phyloP scores from a whole-genome alignment of 2,888 invertebrate species.

The Allolobophora icterica region DNA sequence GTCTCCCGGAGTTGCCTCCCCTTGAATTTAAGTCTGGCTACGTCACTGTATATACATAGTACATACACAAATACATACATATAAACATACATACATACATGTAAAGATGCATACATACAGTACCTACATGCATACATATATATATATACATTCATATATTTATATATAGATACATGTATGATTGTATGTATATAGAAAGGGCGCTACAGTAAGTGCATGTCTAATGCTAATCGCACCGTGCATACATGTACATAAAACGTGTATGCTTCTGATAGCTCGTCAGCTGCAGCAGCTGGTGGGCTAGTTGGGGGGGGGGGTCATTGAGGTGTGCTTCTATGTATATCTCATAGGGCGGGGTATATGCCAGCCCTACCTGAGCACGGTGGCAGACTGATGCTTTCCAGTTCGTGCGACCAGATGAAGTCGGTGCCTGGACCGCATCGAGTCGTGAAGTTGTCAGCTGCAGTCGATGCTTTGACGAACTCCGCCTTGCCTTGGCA shows the following conservation, averaged over 20 bases:
- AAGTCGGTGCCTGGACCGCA: constrained; percentile 57
- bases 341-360: constrained; percentile 21
- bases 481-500: constrained; percentile 23
- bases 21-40: no score
- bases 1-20: no score
- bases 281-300: background rate
- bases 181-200: no score
- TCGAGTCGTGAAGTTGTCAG: constrained; percentile 22
- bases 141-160: background rate
- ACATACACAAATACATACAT: no score
- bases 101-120: background rate
- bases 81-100: no score
- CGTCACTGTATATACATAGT: no score
- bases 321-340: no score
- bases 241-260: no score
- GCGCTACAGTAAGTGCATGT: no score
- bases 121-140: background rate
- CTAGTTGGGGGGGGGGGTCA: no score
- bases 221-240: no score
- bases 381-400: constrained; percentile 54
- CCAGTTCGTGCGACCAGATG: constrained; percentile 56
- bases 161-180: background rate
- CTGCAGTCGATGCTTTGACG: background rate
- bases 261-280: background rate
- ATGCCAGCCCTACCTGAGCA: no score